phyloP scores from a whole-genome alignment of 2,797 vertebrate species.

The Danio choprae region DNA sequence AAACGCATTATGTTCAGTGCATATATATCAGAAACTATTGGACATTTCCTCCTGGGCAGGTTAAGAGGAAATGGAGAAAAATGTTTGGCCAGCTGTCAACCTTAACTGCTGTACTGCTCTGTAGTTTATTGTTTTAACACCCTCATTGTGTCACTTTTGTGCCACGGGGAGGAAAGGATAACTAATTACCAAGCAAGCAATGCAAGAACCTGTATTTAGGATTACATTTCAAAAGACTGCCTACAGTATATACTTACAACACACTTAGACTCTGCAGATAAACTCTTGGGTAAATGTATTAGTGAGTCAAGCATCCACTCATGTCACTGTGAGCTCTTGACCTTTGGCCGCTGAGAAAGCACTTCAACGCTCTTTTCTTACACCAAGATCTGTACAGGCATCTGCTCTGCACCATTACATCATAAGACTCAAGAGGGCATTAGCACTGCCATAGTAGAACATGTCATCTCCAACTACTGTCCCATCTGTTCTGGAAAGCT shows the following conservation, averaged over 20 bases:
- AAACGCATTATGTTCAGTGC: not conserved
- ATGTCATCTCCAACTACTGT: constrained; percentile 42
- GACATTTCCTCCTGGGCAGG: constrained; percentile 3
- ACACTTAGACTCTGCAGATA: not conserved
- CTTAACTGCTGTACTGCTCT: constrained; percentile 28
- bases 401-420: constrained; percentile 45
- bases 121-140: constrained; percentile 45
- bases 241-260: not conserved
- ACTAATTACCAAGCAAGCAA: constrained; percentile 1
- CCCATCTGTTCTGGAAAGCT: constrained; percentile 52
- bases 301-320: constrained; percentile 1
- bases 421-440: constrained; percentile 41
- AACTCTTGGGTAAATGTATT: constrained; percentile 6
- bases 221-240: not conserved
- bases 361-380: constrained; percentile 26
- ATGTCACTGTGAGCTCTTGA: constrained; percentile 6
- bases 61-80: not conserved
- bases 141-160: not conserved
- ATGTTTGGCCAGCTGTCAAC: constrained; percentile 36
- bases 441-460: constrained; percentile 31
- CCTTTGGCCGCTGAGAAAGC: constrained; percentile 30
- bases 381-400: constrained; percentile 45
- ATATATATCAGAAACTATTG: not conserved
- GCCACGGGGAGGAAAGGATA: not conserved
- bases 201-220: not conserved